Percentiles rank a stretch among this genome's conserved stretches.
Evolutionary conservation across 2,797 vertebrate genomes (phyloP).

Genomic region (Anableps anableps): DNA sequence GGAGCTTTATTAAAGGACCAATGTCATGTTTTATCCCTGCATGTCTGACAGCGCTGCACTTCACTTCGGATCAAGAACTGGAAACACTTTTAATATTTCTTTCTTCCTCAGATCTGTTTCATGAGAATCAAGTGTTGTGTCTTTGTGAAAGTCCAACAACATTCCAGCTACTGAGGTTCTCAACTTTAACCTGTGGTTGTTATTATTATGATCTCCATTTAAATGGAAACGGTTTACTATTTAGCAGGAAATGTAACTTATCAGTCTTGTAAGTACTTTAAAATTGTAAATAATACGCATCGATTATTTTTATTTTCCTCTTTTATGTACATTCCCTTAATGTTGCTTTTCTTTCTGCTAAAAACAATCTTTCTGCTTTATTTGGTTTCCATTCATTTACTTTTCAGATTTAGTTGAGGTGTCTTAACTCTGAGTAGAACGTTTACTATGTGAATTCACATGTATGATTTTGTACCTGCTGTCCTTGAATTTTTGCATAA

Average conservation of each 20-base stretch:
- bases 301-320: conserved; percentile 28
- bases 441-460: conserved; percentile 29
- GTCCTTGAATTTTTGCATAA: conserved; percentile 31
- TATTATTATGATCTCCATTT: conserved; percentile 24
- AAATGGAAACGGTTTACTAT: conserved; percentile 35
- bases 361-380: not conserved
- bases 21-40: not conserved
- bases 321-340: conserved; percentile 15
- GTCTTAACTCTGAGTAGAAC: conserved; percentile 24
- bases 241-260: conserved; percentile 35
- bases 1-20: not conserved
- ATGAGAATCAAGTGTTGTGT: conserved; percentile 2
- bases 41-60: conserved; percentile 19
- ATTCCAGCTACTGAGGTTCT: conserved; percentile 36
- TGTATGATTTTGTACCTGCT: not conserved
- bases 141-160: conserved; percentile 27
- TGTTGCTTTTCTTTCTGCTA: conserved; percentile 25
- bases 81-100: conserved; percentile 25
- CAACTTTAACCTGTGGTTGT: conserved; percentile 20
- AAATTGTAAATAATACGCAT: conserved; percentile 28
- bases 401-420: conserved; percentile 13
- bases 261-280: conserved; percentile 29
- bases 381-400: conserved; percentile 6
- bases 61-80: conserved; percentile 55
- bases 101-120: conserved; percentile 8